Percentiles rank a stretch among this genome's conserved stretches.
These are phyloP conservation scores for Drosophila prostipennis DNA, from an alignment of 2,888 invertebrate species.

Conservation along the genomic window DNA sequence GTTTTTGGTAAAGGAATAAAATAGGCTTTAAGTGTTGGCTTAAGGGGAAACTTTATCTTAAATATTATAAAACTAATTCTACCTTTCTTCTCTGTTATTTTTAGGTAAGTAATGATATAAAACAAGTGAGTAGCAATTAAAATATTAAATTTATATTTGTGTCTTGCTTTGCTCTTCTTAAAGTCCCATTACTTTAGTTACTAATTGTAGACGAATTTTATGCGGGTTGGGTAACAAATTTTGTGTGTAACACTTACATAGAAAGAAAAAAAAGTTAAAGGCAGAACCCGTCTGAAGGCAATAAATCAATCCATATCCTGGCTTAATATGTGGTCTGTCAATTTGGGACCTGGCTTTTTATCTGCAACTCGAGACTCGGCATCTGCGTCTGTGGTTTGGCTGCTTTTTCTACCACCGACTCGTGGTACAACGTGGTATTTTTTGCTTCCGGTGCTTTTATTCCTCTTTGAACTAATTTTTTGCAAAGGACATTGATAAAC, in stretches of 20 bases:
- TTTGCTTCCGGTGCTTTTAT: background rate
- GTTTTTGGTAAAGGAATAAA: background rate
- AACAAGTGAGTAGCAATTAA: constrained; percentile 2
- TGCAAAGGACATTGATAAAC: constrained; percentile 16
- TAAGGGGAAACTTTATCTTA: background rate
- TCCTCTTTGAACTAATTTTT: constrained; percentile 16
- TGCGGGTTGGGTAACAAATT: background rate
- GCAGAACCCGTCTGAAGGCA: constrained; percentile 2
- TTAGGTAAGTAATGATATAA: constrained; percentile 1
- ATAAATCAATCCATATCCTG: constrained; percentile 43
- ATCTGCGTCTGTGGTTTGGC: constrained; percentile 9
- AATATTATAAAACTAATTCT: background rate
- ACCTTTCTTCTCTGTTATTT: background rate
- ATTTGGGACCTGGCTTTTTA: constrained; percentile 10
- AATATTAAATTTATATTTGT: background rate
- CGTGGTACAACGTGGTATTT: background rate
- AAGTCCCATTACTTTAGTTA: background rate
- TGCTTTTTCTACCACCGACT: constrained; percentile 1
- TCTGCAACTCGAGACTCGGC: constrained; percentile 9
- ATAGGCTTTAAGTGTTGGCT: background rate
- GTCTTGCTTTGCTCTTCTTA: background rate
- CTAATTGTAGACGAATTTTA: background rate
- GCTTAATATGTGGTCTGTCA: constrained; percentile 20
- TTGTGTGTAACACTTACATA: background rate
- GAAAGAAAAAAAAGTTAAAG: background rate